Conservation (phyloP, 2,888 invertebrate species). For the Troilus luridus region DNA sequence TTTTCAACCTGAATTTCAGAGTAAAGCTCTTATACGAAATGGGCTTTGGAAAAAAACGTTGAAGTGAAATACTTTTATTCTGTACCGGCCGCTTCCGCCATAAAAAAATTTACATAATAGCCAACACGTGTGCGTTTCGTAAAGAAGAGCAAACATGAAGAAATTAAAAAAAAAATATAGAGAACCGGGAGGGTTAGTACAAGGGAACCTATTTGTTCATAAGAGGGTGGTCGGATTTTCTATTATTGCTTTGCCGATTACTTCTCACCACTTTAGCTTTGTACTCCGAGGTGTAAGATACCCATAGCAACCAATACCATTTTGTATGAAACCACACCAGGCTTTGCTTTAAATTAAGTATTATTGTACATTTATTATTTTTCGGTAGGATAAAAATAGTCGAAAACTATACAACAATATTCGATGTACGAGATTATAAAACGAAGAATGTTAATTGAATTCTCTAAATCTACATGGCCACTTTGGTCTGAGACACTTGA, state of each 20-base stretch:
- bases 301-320: neutral
- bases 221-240: neutral
- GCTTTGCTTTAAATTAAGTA: neutral
- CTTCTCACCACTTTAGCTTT: neutral
- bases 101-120: conserved; percentile 32
- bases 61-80: neutral
- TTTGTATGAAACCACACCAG: neutral
- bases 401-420: no score
- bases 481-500: no score
- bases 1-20: neutral
- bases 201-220: neutral
- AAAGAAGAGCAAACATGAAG: neutral
- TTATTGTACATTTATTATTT: no score
- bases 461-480: no score
- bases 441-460: no score
- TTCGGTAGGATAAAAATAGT: no score
- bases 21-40: neutral
- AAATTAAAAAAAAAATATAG: neutral
- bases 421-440: no score
- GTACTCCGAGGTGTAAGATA: neutral
- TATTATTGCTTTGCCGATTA: neutral
- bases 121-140: neutral
- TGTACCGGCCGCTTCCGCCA: neutral
- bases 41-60: neutral
- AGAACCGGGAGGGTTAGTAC: neutral